Evolutionary conservation across 2,797 vertebrate species (phyloP), one percentile per base, ranked within the genome.

Genomic region (Anniella stebbinsi): DNA sequence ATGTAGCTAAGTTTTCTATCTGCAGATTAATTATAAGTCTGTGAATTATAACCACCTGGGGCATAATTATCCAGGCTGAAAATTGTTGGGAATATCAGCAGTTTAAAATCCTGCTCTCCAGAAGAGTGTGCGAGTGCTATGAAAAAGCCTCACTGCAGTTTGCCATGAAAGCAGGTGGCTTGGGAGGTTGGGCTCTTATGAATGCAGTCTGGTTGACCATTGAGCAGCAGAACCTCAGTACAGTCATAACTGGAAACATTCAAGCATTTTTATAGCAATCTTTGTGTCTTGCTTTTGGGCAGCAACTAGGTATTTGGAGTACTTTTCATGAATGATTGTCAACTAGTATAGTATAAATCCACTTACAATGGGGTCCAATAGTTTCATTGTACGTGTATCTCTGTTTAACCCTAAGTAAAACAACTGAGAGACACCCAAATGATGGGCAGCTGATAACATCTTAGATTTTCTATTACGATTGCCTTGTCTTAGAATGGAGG

Each of bases 391-490:
- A 91, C 69, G 28, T 11, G 41, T 17, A 1, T 76, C 67, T 90
- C 81, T 28, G 25, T 33, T 30, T 88, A 69, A 69, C 15, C 25
- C 13, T n/a, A 2, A 33, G 30, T 11, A 67, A 33, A 41, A 10
- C 13, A 13, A 18, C 38, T 48, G 36, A 90, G 8, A 81, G 33
- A 38, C 11, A 70, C 41, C 88, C 5, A 90, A 89, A 13, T 63
- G 86, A 88, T 80, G 18, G 80, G 77, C 25, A 76, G 1, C 25
- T 88, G 86, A 89, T 92, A 89, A 45, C 23, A 88, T 89, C 88
- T 91, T 91, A 91, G 84, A 76, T 93, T 93, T 91, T 18, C 77
- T 87, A 63, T 36, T 89, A 25, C 87, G 85, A 92, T 92, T 94
- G 84, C 38, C 76, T 93, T 88, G 23, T 63, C 93, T 88, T 66